Base-by-base conservation (phyloP, 2,888 invertebrate species). In the Isotomurus palustris region DNA sequence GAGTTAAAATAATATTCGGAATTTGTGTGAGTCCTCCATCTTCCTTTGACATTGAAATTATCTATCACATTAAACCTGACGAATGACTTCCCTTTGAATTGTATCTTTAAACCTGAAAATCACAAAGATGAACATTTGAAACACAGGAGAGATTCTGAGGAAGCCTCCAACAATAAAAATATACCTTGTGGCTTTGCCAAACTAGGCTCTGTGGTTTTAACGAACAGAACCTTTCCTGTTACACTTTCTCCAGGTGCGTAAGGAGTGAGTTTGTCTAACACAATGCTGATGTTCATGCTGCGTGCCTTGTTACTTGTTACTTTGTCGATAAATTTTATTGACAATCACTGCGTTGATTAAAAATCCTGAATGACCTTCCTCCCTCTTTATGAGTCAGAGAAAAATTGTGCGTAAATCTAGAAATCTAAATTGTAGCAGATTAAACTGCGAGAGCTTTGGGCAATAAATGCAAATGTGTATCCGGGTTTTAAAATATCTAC, bases 11-110 rank as follows among this genome's bases (percentile, higher is more conserved):
- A 61, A 35, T 41, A 22, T 45, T 61, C 57, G 2, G 45, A 32
- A 6, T 35, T 32, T 12, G 52, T 41, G 29, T 56, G 5, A 14
- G 56, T 56, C 27, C 43, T 49, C 49, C 50, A 50, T 17, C 52
- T 28, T 14, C 48, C 52, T 48, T 58, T 58, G 4, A 50, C 19
- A 21, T 57, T 49, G 27, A 52, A 53, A 17, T 19, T n/a, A 29
- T 60, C 56, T 28, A 57, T 57, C 53, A 61, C 54, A 47, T 57
- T 61, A 28, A 61, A 61, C 41, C 54, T 44, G 32, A 61, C 61
- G 8, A 49, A 43, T 17, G 57, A 49, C 47, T 61, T 57, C 27
- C 61, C 61, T 29, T 57, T 54, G 25, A 61, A 57, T n/a, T 57
- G 57, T 5, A 61, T 57, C 25, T 61, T 53, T 6, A 61, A 54